Conservation (phyloP, 1,140 invertebrate species). For the Leguminivora glycinivorella region DNA sequence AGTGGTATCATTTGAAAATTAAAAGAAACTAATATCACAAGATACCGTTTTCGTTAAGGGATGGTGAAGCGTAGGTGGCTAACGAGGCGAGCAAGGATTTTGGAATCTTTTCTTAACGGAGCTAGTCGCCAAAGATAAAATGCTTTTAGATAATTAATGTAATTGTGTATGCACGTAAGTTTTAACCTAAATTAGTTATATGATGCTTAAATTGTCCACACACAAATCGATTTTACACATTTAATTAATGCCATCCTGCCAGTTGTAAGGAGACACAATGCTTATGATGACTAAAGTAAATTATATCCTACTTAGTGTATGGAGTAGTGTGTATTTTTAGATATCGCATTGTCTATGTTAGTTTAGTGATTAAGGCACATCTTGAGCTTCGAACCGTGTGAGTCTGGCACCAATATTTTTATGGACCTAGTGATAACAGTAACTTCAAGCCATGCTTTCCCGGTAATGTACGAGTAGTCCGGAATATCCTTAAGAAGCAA, state of each 20-base stretch:
- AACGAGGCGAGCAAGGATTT: slow-evolving; percentile 49
- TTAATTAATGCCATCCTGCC: slow-evolving; percentile 74
- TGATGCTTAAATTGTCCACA: slow-evolving; percentile 76
- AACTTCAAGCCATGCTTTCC: slow-evolving; percentile 57
- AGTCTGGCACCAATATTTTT: slow-evolving; percentile 72
- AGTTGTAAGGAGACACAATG: slow-evolving; percentile 73
- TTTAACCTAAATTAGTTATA: slow-evolving; percentile 69
- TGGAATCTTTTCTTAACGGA: slow-evolving; percentile 77
- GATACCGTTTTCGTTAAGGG: slow-evolving; percentile 32
- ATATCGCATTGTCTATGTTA: slow-evolving; percentile 77
- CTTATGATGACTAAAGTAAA: slow-evolving; percentile 75
- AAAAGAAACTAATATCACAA: slow-evolving; percentile 59
- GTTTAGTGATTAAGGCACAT: slow-evolving; percentile 71
- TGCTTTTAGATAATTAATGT: slow-evolving; percentile 75
- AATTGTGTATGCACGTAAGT: slow-evolving; percentile 73
- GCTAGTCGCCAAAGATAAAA: slow-evolving; percentile 69
- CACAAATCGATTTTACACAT: slow-evolving; percentile 76
- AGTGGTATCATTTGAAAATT: slow-evolving; percentile 64
- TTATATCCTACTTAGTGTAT: slow-evolving; percentile 75
- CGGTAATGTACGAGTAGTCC: slow-evolving; percentile 49
- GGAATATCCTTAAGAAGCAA: slow-evolving; percentile 51
- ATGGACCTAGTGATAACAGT: slow-evolving; percentile 56
- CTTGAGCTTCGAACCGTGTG: slow-evolving; percentile 72
- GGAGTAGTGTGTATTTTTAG: slow-evolving; percentile 77
- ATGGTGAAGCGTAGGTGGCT: slow-evolving; percentile 27